Evolutionary conservation across 2,797 vertebrate genomes (phyloP), one percentile per base, ranked within the genome.

Genomic region (Paramormyrops hopkinsi): DNA sequence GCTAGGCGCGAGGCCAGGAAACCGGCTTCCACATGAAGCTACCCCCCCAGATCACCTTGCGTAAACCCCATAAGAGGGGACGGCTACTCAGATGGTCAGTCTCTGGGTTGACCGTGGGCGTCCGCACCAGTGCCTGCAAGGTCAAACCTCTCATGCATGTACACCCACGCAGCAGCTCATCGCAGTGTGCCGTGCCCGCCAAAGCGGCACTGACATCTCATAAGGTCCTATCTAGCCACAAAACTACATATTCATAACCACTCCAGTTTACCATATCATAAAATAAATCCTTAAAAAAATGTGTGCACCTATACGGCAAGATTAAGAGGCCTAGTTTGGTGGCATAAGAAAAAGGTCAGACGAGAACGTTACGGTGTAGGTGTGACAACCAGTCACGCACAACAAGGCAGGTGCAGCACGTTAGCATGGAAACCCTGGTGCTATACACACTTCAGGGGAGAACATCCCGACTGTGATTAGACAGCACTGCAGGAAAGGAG

Each of bases 1-100:
- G 29, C 62, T 82, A n/a, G 83, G 46, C 25, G 9, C 1, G 33
- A 12, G 76, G 69, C 89, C 90, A 89, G 90, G 90, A 93, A 65
- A 84, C 87, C n/a, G 0, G 53, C 92, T 29, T 50, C n/a, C 59
- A 25, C 44, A 14, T 56, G 84, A 56, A 46, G 29, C 29, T 19
- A 84, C 12, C 1, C 54, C 44, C 44, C 41, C 41, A 48, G 88
- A 88, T 88, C n/a, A 88, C 54, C 9, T 87, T 22, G 56, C 8
- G 50, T 54, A 41, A 62, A 53, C 62, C 6, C 83, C 41, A 44
- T 14, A 51, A 3, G 33, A 87, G 51, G 37, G 29, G 17, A 29
- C 37, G 19, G n/a, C 25, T 25, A 59, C 33, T 41, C 85, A 7
- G 50, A n/a, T 5, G 82, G 46, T 6, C 22, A 85, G 37, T 79